Evolutionary conservation across 2,113 vertebrate species (phyloP).

Genomic region (Chinchilla lanigera): DNA sequence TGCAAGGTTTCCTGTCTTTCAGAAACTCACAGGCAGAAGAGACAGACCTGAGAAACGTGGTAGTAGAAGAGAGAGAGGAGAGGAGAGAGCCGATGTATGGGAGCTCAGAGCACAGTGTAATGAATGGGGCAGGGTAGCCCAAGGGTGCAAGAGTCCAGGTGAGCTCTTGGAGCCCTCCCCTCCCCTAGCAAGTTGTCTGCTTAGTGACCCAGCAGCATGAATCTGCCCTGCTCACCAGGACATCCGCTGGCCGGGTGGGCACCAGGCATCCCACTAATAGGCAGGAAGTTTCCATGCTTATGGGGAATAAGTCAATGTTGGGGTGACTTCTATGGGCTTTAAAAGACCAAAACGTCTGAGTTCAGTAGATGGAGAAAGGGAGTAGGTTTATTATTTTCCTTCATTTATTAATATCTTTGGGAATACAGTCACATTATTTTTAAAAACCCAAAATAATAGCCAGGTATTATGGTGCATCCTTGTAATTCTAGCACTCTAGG

Average conservation of each 20-base stretch:
- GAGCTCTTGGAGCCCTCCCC: neutral
- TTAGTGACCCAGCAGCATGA: neutral
- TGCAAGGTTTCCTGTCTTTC: neutral
- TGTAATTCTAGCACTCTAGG: neutral
- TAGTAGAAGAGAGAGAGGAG: neutral
- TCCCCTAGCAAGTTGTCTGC: neutral
- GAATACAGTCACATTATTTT: neutral
- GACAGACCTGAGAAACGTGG: neutral
- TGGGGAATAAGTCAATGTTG: neutral
- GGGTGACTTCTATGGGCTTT: neutral
- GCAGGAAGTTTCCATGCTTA: neutral
- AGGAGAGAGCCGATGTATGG: neutral
- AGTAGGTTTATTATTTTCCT: neutral
- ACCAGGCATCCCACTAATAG: neutral
- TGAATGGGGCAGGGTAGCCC: neutral
- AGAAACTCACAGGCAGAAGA: neutral
- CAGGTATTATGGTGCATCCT: neutral
- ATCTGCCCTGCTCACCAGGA: neutral
- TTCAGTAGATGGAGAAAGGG: neutral
- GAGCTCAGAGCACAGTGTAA: neutral
- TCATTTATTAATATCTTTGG: constrained; percentile 10
- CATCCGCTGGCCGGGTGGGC: neutral
- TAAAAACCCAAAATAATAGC: neutral
- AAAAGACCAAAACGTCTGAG: neutral
- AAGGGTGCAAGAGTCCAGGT: neutral